These are phyloP conservation scores for Drosophila incognita DNA, from an alignment of 2,888 invertebrate genomes.

Conservation along the genomic window DNA sequence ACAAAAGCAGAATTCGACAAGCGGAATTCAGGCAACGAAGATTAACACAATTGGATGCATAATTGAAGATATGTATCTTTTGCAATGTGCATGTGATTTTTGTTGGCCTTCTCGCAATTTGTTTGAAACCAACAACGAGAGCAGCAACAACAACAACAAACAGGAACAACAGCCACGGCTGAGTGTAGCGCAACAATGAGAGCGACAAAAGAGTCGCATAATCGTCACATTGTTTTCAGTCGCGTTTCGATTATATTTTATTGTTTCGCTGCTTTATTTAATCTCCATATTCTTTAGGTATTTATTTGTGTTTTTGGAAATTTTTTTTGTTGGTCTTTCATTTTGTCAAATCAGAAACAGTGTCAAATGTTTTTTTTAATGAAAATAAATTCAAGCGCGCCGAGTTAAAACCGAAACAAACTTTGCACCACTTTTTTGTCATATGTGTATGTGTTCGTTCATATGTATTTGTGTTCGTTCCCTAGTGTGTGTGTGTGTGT, in stretches of 20 bases:
- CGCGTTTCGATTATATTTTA: conserved; percentile 34
- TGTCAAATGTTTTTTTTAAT: conserved; percentile 40
- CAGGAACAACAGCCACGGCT: background rate
- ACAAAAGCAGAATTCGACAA: conserved; percentile 1
- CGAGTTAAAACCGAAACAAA: conserved; percentile 84
- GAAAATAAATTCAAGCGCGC: conserved; percentile 81
- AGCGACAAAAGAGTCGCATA: conserved; percentile 37
- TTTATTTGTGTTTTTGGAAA: conserved; percentile 6
- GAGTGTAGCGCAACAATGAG: conserved; percentile 2
- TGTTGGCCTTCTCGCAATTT: conserved; percentile 11
- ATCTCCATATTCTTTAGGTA: conserved; percentile 11
- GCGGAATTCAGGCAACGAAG: conserved; percentile 9
- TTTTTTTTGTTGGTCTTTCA: conserved; percentile 8
- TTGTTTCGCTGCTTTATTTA: conserved; percentile 26
- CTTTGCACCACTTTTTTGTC: conserved; percentile 78
- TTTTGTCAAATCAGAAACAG: conserved; percentile 26
- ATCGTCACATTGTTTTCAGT: conserved; percentile 49
- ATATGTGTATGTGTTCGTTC: conserved; percentile 19
- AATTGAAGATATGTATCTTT: conserved; percentile 51
- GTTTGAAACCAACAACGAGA: conserved; percentile 16
- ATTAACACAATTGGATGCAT: conserved; percentile 14
- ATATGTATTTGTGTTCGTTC: conserved; percentile 18
- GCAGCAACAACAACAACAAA: conserved; percentile 6
- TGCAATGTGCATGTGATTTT: conserved; percentile 21
- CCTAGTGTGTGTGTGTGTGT: background rate